A percentile compares a stretch with the other conserved stretches of the same genome.
Evolutionary conservation across 1,140 invertebrate genomes (phyloP).

Genomic region (Drosophila lowei): DNA sequence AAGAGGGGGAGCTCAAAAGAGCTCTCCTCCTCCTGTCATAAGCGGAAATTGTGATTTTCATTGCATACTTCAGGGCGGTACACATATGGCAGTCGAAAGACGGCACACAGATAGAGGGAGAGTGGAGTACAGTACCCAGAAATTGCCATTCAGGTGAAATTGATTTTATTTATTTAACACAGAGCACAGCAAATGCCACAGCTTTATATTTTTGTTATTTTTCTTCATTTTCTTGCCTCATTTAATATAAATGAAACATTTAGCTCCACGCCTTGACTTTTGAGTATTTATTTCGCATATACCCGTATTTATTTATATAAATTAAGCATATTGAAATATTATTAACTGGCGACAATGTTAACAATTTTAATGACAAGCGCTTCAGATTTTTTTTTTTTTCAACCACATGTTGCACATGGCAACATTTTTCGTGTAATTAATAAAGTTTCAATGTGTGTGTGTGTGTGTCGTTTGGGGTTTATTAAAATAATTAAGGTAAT

Average conservation of each 20-base stretch:
- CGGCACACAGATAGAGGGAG: too few relatives aligned
- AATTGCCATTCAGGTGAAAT: constrained; percentile 56
- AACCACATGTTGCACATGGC: constrained; percentile 58
- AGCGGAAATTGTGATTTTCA: constrained; percentile 66
- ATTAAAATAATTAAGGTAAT: constrained; percentile 82
- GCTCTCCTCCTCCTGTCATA: too few relatives aligned
- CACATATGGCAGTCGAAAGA: constrained; percentile 3
- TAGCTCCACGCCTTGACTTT: constrained; percentile 9
- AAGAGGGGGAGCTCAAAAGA: too few relatives aligned
- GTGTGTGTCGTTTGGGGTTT: constrained; percentile 60
- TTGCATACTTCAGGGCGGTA: constrained; percentile 50
- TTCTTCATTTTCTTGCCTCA: constrained; percentile 40
- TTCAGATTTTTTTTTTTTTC: constrained; percentile 42
- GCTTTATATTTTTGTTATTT: too few relatives aligned
- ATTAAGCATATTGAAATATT: constrained; percentile 65
- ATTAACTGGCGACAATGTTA: constrained; percentile 78
- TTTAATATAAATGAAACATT: constrained; percentile 65
- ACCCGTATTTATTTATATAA: constrained; percentile 44
- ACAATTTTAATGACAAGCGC: constrained; percentile 68
- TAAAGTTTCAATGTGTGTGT: constrained; percentile 58
- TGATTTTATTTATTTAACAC: constrained; percentile 79
- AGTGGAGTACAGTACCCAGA: too few relatives aligned
- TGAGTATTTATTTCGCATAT: background rate
- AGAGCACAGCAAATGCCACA: constrained; percentile 57
- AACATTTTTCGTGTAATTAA: constrained; percentile 59